phyloP scores from a whole-genome alignment of 2,113 vertebrate species.

The Entomyzon cyanotis region DNA sequence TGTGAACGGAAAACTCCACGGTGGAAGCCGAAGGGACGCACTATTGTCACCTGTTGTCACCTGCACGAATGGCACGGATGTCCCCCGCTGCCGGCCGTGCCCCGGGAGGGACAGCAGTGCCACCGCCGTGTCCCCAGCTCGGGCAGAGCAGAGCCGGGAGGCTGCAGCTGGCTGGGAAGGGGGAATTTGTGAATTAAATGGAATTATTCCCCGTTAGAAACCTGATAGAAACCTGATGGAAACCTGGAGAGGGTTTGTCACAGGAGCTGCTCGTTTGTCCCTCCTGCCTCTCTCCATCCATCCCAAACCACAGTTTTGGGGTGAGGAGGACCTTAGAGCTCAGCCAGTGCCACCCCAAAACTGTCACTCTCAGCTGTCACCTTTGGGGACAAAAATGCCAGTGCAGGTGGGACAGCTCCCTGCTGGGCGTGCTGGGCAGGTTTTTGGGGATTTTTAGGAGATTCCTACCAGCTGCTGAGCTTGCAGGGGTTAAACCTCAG shows the following conservation, averaged over 20 bases:
- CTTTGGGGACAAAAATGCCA: not conserved
- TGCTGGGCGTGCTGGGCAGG: not conserved
- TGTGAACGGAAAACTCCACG: constrained; percentile 59
- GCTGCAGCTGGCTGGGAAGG: constrained; percentile 12
- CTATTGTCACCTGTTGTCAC: not conserved
- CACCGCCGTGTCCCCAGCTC: too few species aligned
- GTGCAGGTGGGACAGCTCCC: not conserved
- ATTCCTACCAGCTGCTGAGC: not conserved
- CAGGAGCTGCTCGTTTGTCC: too few species aligned
- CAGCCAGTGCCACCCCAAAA: not conserved
- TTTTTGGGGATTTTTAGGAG: not conserved
- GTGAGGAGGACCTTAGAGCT: not conserved
- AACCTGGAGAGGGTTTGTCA: too few species aligned
- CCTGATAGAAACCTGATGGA: too few species aligned
- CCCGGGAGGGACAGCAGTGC: too few species aligned
- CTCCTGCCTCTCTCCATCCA: not conserved
- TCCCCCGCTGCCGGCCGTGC: not conserved
- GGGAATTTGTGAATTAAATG: not conserved
- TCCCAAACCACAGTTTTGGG: not conserved
- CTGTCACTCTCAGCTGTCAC: not conserved
- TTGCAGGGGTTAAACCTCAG: not conserved
- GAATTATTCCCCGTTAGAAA: too few species aligned
- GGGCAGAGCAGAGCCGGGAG: not conserved
- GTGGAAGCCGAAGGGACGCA: constrained; percentile 7
- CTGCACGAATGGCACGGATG: constrained; percentile 17